phyloP scores from a whole-genome alignment of 2,888 invertebrate genomes.

The Strigamia transsilvanica region DNA sequence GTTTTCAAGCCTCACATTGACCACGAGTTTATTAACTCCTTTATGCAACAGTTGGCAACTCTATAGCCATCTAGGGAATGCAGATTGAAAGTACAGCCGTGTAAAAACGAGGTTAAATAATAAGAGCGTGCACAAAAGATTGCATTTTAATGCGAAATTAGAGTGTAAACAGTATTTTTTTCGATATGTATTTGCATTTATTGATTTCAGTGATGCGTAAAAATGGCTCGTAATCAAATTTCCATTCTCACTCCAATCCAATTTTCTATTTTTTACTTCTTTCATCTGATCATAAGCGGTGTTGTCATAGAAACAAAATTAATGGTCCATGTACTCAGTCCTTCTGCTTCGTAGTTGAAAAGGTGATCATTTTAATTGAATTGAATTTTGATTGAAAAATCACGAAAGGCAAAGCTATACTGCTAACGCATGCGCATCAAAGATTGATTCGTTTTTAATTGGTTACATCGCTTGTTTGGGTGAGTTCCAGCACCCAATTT shows the following conservation, averaged over 20 bases:
- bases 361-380: background rate
- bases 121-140: too few species aligned
- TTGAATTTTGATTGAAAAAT: background rate
- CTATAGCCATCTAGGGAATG: background rate
- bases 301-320: conserved; percentile 8
- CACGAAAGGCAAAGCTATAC: background rate
- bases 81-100: background rate
- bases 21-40: background rate
- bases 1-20: background rate
- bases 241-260: background rate
- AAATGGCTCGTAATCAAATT: background rate
- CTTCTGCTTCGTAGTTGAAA: background rate
- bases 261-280: background rate
- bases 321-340: background rate
- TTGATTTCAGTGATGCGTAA: background rate
- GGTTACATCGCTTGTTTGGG: background rate
- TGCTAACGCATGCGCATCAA: background rate
- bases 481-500: background rate
- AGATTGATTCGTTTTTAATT: conserved; percentile 2
- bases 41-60: background rate
- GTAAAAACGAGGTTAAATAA: background rate
- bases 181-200: background rate
- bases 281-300: background rate
- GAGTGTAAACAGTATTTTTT: too few species aligned
- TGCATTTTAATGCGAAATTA: too few species aligned